Conservation (phyloP, 2,113 vertebrate species). For the Odontesthes bonariensis region DNA sequence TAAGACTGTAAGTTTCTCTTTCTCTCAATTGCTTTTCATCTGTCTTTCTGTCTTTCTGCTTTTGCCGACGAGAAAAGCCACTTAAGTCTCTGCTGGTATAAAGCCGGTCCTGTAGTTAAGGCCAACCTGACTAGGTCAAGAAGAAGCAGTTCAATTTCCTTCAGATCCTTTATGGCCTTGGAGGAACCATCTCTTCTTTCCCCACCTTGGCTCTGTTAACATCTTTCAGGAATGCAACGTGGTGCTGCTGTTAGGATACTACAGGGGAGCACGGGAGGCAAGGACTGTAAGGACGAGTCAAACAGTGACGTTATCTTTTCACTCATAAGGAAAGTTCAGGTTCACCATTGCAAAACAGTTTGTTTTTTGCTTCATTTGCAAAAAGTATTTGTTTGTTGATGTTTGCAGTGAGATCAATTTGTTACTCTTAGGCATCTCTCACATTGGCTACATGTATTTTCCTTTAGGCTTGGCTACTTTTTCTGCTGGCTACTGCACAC, state of each 20-base stretch:
- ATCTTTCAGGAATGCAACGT: conserved; percentile 25
- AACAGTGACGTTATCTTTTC: conserved; percentile 55
- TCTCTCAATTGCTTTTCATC: conserved; percentile 24
- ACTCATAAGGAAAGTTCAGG: conserved; percentile 32
- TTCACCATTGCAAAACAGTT: conserved; percentile 31
- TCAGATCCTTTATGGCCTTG: conserved; percentile 18
- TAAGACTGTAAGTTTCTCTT: conserved; percentile 27
- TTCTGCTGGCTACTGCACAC: conserved; percentile 56
- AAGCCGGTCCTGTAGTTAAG: conserved; percentile 37
- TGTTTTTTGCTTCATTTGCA: conserved; percentile 70
- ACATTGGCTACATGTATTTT: conserved; percentile 52
- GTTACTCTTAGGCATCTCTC: conserved; percentile 49
- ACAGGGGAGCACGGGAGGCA: conserved; percentile 4
- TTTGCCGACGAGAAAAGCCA: conserved; percentile 25
- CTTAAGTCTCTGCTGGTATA: conserved; percentile 22
- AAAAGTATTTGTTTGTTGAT: conserved; percentile 69
- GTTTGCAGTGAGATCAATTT: conserved; percentile 63
- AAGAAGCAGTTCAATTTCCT: conserved; percentile 27
- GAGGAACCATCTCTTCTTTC: conserved; percentile 29
- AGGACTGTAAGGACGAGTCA: conserved; percentile 41
- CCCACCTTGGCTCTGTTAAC: conserved; percentile 50
- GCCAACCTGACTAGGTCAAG: conserved; percentile 41
- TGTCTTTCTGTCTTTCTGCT: background rate
- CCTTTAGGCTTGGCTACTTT: conserved; percentile 30
- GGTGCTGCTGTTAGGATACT: conserved; percentile 40